Base-by-base conservation (phyloP, 2,113 vertebrate genomes). In the Nyctereutes procyonoides region DNA sequence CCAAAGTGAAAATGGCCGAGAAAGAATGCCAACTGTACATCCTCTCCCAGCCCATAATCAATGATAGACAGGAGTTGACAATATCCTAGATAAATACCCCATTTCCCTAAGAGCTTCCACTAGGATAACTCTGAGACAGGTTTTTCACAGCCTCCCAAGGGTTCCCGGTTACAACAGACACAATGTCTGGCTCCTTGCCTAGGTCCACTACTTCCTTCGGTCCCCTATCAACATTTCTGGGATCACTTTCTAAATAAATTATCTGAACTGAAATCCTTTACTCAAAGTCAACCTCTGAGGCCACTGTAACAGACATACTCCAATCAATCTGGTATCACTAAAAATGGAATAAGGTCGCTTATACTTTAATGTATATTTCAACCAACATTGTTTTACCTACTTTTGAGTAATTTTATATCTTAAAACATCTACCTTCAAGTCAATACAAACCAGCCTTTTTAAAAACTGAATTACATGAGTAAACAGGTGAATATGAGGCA, bases 401-500 rank as follows among this genome's bases (percentile, higher is more conserved):
- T 85, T 94, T 86, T 82, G 17, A 95, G 58, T 81, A 87, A 56
- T n/a, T 53, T 53, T 51, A 5, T 65, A 89, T 62, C 35, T 93
- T 73, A 67, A 60, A 16, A 74, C 1, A 28, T 77, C 11, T 90
- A 53, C 51, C 55, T 53, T 77, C 74, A 73, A 81, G 8, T 7
- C 19, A 89, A 89, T 81, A 76, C 24, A 89, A 24, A 88, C 3
- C 80, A 14, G 2, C 32, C 16, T 58, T 69, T 67, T 76, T 11
- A 35, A 71, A 94, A 91, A 56, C 3, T 79, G 43, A 43, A 43
- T 43, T 43, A 95, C 35, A 51, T 3, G 0, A n/a, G 8, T 62
- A 35, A 67, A 87, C 38, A 87, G 14, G 3, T 89, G 74, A 93
- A 71, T 17, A n/a, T 3, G 28, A 88, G 26, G 20, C 8, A 91